Conservation (phyloP, 2,888 invertebrate genomes). For the Tenodera sinensis region DNA sequence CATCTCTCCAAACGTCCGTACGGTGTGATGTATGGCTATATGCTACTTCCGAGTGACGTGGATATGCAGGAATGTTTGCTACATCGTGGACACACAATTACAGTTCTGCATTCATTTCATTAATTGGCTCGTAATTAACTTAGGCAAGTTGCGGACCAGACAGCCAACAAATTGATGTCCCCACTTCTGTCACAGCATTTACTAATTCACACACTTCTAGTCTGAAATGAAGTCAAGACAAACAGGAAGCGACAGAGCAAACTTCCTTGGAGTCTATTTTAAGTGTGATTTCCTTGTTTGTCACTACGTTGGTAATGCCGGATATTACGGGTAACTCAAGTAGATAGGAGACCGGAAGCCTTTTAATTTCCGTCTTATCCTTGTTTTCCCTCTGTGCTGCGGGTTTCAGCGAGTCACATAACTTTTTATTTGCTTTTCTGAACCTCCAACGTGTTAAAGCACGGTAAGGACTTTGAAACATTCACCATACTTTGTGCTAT, state of each 20-base stretch:
- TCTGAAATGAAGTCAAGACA: background rate
- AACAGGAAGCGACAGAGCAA: background rate
- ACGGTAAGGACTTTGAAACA: too few relatives aligned
- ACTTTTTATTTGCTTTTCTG: too few relatives aligned
- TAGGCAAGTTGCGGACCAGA: background rate
- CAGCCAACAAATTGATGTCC: background rate
- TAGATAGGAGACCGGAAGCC: too few relatives aligned
- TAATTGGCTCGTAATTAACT: background rate
- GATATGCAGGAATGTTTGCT: background rate
- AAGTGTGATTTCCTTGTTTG: background rate
- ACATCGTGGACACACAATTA: background rate
- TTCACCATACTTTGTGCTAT: too few relatives aligned
- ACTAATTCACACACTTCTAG: background rate
- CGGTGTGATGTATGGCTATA: background rate
- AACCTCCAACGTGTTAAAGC: too few relatives aligned
- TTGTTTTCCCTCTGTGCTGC: too few relatives aligned
- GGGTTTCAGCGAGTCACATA: too few relatives aligned
- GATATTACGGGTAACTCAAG: background rate
- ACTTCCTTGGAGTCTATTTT: background rate
- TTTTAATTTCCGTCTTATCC: too few relatives aligned
- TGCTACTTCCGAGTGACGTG: background rate
- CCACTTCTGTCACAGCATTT: background rate
- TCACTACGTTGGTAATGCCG: too few relatives aligned
- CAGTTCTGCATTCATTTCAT: background rate
- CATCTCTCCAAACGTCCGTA: background rate